Conservation (phyloP, 2,113 vertebrate genomes). For the Sturnus vulgaris region DNA sequence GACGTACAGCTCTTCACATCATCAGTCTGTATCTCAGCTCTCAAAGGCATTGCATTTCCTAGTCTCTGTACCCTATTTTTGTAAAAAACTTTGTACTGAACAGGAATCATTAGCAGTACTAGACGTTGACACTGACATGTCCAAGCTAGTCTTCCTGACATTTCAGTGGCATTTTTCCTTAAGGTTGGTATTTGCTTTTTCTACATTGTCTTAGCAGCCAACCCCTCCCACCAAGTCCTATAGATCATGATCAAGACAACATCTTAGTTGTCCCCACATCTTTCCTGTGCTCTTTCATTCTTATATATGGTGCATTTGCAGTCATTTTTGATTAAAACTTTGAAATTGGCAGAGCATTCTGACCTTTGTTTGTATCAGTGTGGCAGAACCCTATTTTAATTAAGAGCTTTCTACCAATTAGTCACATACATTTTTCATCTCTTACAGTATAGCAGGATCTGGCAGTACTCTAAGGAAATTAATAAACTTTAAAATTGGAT, state of each 20-base stretch:
- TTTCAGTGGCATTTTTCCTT: constrained; percentile 10
- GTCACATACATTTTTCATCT: constrained; percentile 15
- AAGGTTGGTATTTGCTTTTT: background rate
- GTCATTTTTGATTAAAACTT: constrained; percentile 21
- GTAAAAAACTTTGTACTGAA: background rate
- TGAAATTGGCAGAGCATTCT: background rate
- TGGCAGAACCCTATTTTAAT: constrained; percentile 36
- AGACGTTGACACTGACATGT: background rate
- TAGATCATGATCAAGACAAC: background rate
- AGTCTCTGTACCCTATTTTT: background rate
- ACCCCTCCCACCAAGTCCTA: background rate
- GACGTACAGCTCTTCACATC: background rate
- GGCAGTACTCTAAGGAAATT: background rate
- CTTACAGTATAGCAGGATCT: background rate
- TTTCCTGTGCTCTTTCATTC: constrained; percentile 23
- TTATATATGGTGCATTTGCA: background rate
- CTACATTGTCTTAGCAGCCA: background rate
- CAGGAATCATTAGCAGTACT: background rate
- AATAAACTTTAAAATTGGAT: background rate
- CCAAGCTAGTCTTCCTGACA: background rate
- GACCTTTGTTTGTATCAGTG: constrained; percentile 45
- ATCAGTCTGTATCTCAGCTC: background rate
- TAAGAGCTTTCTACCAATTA: constrained; percentile 48
- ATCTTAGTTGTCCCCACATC: background rate
- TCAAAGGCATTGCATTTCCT: background rate